Evolutionary conservation across 2,888 invertebrate genomes (phyloP).

Genomic region (Plusia festucae): DNA sequence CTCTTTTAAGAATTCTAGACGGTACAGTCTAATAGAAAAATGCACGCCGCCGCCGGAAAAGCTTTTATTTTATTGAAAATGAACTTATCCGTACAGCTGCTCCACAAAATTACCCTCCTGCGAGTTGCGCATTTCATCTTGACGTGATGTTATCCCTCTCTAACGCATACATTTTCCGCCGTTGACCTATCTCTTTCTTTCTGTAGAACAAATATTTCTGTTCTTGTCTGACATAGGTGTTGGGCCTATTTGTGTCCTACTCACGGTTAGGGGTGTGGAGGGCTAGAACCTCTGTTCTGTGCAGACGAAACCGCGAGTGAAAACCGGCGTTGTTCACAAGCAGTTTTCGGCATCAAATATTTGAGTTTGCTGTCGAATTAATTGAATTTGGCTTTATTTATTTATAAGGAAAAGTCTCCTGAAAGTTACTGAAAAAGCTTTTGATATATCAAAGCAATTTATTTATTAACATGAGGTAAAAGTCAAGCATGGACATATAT

Average conservation of each 20-base stretch:
- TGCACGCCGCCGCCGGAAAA: constrained; percentile 51
- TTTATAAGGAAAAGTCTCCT: constrained; percentile 15
- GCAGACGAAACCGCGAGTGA: constrained; percentile 16
- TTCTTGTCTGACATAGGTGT: constrained; percentile 51
- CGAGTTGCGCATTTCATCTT: constrained; percentile 69
- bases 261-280: constrained; percentile 46
- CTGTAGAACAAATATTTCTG: constrained; percentile 35
- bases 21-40: constrained; percentile 40
- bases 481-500: neutral
- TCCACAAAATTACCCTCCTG: constrained; percentile 64
- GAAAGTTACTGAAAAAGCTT: neutral
- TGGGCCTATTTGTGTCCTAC: constrained; percentile 38
- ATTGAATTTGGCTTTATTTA: constrained; percentile 39
- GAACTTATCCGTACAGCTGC: constrained; percentile 71
- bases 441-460: neutral
- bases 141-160: constrained; percentile 56
- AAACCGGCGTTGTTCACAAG: constrained; percentile 43
- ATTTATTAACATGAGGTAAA: neutral
- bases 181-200: constrained; percentile 20
- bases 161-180: constrained; percentile 38
- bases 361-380: constrained; percentile 51
- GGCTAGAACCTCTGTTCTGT: constrained; percentile 45
- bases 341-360: constrained; percentile 55
- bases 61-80: constrained; percentile 74
- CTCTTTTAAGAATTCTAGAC: constrained; percentile 40